phyloP scores from a whole-genome alignment of 2,113 vertebrate genomes.

The Lampris megalopsis region DNA sequence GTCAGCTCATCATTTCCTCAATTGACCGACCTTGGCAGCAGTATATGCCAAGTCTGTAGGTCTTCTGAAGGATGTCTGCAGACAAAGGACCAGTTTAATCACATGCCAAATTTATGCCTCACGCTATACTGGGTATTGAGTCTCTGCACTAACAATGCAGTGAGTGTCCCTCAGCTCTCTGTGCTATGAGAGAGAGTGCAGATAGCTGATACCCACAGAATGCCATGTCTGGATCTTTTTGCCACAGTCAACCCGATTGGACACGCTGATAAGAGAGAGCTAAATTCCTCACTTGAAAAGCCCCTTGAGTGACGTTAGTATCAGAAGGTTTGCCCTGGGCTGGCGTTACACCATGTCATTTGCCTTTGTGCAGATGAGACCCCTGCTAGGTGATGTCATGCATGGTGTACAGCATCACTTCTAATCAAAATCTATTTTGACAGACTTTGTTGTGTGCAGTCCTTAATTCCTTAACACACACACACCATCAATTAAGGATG shows the following conservation, averaged over 20 bases:
- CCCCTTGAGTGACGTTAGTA: constrained; percentile 21
- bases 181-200: constrained; percentile 30
- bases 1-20: constrained; percentile 29
- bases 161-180: constrained; percentile 29
- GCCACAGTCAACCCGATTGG: constrained; percentile 43
- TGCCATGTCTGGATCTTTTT: constrained; percentile 34
- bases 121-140: constrained; percentile 10
- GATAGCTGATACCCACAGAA: constrained; percentile 44
- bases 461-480: constrained; percentile 29
- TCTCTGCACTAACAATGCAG: constrained; percentile 51
- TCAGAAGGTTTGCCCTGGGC: constrained; percentile 13
- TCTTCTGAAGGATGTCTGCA: constrained; percentile 33
- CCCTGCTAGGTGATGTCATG: constrained; percentile 24
- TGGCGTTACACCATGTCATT: constrained; percentile 34
- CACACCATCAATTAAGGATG: constrained; percentile 13
- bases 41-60: constrained; percentile 7
- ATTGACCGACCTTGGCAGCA: constrained; percentile 14
- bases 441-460: constrained; percentile 37
- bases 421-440: constrained; percentile 24
- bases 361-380: constrained; percentile 19
- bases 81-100: constrained; percentile 40
- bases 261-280: constrained; percentile 46
- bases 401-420: constrained; percentile 37
- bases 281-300: constrained; percentile 38
- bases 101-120: constrained; percentile 36